Evolutionary conservation across 2,113 vertebrate species (phyloP).

Genomic region (Addax nasomaculatus): DNA sequence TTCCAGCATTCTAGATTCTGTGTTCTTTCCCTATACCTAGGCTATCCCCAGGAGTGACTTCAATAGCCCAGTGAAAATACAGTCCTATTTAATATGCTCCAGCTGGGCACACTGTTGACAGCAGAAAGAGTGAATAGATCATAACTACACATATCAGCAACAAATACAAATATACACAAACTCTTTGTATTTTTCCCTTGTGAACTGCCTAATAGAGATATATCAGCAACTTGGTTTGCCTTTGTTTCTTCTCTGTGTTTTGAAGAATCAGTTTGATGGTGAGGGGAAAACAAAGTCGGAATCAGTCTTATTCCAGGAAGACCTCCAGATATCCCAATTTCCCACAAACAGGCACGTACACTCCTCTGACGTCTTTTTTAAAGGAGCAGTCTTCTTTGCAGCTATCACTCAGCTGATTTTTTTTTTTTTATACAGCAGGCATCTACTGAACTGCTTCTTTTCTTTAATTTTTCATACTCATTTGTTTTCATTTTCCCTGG

Average conservation of each 20-base stretch:
- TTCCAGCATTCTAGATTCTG: background rate
- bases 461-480: background rate
- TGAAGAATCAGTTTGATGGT: background rate
- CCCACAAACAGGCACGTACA: background rate
- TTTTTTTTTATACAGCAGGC: background rate
- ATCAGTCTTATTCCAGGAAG: background rate
- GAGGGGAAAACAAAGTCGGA: background rate
- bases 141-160: background rate
- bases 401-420: background rate
- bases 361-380: background rate
- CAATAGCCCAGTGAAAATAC: conserved; percentile 12
- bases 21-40: background rate
- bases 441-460: background rate
- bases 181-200: background rate
- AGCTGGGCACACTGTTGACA: background rate
- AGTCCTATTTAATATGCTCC: background rate
- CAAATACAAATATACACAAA: background rate
- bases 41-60: background rate
- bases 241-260: background rate
- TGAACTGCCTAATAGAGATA: background rate
- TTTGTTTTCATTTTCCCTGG: background rate
- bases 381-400: background rate
- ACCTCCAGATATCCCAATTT: background rate
- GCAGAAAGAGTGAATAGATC: background rate
- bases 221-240: background rate